A percentile compares a stretch with the other conserved stretches of the same genome.
These are phyloP conservation scores for Baccha elongata DNA, from an alignment of 2,888 invertebrate genomes.

Conservation along the genomic window DNA sequence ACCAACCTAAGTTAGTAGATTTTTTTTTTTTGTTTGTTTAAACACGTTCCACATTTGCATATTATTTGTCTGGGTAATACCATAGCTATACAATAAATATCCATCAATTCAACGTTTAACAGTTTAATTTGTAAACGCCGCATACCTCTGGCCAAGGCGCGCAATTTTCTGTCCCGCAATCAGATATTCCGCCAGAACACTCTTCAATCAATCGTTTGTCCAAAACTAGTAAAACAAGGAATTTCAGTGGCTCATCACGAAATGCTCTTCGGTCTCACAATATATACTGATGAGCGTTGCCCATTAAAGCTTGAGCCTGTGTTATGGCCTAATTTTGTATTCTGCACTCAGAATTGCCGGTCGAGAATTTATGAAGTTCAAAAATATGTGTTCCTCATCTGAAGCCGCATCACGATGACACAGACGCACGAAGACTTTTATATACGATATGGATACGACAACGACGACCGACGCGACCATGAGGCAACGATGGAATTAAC, in stretches of 20 bases:
- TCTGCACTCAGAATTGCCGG: conserved; percentile 65
- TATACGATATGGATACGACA: background rate
- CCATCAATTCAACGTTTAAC: conserved; percentile 54
- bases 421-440: conserved; percentile 23
- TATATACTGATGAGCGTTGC: no score
- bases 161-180: conserved; percentile 13
- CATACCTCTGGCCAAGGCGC: conserved; percentile 20
- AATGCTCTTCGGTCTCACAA: conserved; percentile 41
- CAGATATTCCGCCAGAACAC: conserved; percentile 63
- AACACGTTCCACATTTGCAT: conserved; percentile 18
- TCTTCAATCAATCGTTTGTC: conserved; percentile 71
- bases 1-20: conserved; percentile 13
- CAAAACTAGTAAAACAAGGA: conserved; percentile 57
- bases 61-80: conserved; percentile 13
- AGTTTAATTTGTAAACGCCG: conserved; percentile 72
- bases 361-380: conserved; percentile 69
- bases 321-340: conserved; percentile 70
- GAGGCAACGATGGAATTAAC: conserved; percentile 54
- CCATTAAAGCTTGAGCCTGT: conserved; percentile 36
- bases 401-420: conserved; percentile 43
- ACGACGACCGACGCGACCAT: conserved; percentile 25
- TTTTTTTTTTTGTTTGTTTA: conserved; percentile 6
- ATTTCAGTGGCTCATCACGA: conserved; percentile 59
- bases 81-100: conserved; percentile 21
- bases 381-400: conserved; percentile 42